phyloP scores from a whole-genome alignment of 2,113 vertebrate genomes.

The Agapornis roseicollis region DNA sequence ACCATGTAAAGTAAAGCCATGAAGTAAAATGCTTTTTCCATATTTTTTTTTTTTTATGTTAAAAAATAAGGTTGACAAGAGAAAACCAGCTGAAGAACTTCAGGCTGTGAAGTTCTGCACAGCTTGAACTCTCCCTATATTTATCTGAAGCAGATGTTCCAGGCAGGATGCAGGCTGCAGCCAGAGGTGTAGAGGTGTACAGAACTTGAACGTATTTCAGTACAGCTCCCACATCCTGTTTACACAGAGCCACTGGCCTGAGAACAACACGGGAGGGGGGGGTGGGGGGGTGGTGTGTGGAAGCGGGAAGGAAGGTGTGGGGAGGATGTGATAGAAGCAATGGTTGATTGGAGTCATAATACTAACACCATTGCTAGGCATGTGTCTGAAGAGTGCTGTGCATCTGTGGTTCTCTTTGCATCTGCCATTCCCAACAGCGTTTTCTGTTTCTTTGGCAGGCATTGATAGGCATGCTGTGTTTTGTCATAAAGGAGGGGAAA shows the following conservation, averaged over 20 bases:
- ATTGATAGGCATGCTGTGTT: not conserved
- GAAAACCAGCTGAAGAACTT: not conserved
- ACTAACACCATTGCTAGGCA: not conserved
- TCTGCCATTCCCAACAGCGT: not conserved
- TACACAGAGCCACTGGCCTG: not conserved
- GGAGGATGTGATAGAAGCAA: not conserved
- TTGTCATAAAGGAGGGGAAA: not conserved
- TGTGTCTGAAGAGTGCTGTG: not conserved
- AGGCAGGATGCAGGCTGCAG: not conserved
- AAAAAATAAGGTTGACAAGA: not conserved
- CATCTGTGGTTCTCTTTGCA: not conserved
- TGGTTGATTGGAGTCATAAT: not conserved
- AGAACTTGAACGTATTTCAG: constrained; percentile 9
- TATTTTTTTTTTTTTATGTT: not conserved
- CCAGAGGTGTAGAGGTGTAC: constrained; percentile 53
- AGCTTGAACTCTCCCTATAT: constrained; percentile 6
- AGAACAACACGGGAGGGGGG: not conserved
- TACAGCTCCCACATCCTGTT: constrained; percentile 63
- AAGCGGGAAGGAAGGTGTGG: not conserved
- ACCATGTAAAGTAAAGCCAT: not conserved
- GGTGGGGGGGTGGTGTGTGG: too few species aligned
- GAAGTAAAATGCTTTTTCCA: not conserved
- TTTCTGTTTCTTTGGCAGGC: not conserved
- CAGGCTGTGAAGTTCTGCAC: not conserved
- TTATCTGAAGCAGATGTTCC: constrained; percentile 65